phyloP scores from a whole-genome alignment of 1,140 invertebrate species.

The Zaprionus nigranus region DNA sequence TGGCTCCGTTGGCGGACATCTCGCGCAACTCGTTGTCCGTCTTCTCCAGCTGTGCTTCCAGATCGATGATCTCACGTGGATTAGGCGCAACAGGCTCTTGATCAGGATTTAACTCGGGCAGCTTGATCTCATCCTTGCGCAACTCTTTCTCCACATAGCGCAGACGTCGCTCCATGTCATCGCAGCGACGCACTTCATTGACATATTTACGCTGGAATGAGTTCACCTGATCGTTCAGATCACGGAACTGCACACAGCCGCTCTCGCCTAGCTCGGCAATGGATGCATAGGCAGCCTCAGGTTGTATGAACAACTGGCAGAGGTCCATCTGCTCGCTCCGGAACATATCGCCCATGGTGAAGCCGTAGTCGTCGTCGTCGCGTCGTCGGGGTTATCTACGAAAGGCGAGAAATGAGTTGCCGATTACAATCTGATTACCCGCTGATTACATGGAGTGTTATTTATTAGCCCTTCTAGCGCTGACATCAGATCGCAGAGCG shows the following conservation, averaged over 20 bases:
- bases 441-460: constrained; percentile 47
- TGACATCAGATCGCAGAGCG: constrained; percentile 8
- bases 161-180: constrained; percentile 97
- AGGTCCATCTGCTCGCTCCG: constrained; percentile 94
- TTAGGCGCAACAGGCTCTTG: constrained; percentile 98
- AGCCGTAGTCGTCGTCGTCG: constrained; percentile 20
- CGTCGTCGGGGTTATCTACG: constrained; percentile 11
- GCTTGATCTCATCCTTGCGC: constrained; percentile 92
- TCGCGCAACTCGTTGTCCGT: constrained; percentile 96
- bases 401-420: constrained; percentile 29
- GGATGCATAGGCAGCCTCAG: constrained; percentile 94
- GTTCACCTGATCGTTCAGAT: constrained; percentile 96
- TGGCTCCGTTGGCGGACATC: constrained; percentile 96
- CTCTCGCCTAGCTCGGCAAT: constrained; percentile 95
- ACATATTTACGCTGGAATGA: constrained; percentile 98
- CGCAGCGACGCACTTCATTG: constrained; percentile 95
- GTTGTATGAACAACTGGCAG: constrained; percentile 95
- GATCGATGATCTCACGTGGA: constrained; percentile 96
- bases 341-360: constrained; percentile 91
- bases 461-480: constrained; percentile 28
- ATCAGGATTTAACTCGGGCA: constrained; percentile 93
- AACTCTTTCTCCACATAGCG: constrained; percentile 97
- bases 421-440: constrained; percentile 45
- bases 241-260: constrained; percentile 95
- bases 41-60: constrained; percentile 95